These are phyloP conservation scores for Sebastes iracundus DNA, from an alignment of 2,797 vertebrate species.

Conservation along the genomic window DNA sequence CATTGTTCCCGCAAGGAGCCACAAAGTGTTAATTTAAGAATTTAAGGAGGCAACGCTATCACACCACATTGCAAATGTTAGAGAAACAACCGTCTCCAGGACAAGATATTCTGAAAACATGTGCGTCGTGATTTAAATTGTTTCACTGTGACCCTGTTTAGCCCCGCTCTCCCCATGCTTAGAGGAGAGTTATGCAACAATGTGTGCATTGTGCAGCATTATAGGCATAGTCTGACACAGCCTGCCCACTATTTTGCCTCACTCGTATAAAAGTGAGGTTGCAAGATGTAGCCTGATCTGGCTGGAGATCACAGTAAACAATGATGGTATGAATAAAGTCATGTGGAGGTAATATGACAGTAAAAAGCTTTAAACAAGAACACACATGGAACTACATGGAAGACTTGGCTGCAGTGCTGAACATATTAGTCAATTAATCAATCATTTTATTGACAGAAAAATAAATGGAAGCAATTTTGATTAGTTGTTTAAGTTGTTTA, in stretches of 20 bases:
- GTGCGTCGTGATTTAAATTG: neutral
- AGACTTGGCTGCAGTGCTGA: neutral
- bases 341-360: neutral
- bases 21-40: conserved; percentile 54
- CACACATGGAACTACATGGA: neutral
- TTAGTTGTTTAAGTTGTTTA: neutral
- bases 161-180: conserved; percentile 1
- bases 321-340: neutral
- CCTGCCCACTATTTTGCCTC: conserved; percentile 10
- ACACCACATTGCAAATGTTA: conserved; percentile 7
- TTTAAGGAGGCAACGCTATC: conserved; percentile 3
- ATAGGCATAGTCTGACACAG: conserved; percentile 25
- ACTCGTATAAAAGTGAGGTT: conserved; percentile 3
- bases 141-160: conserved; percentile 4
- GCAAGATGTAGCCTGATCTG: neutral
- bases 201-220: conserved; percentile 54
- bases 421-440: neutral
- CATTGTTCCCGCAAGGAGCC: conserved; percentile 54
- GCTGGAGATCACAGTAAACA: neutral
- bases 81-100: neutral
- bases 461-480: neutral
- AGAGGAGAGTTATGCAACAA: conserved; percentile 48
- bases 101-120: conserved; percentile 1
- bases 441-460: neutral
- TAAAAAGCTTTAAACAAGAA: neutral